These are phyloP conservation scores for Gila robusta DNA, from an alignment of 2,797 vertebrate genomes.

Conservation along the genomic window DNA sequence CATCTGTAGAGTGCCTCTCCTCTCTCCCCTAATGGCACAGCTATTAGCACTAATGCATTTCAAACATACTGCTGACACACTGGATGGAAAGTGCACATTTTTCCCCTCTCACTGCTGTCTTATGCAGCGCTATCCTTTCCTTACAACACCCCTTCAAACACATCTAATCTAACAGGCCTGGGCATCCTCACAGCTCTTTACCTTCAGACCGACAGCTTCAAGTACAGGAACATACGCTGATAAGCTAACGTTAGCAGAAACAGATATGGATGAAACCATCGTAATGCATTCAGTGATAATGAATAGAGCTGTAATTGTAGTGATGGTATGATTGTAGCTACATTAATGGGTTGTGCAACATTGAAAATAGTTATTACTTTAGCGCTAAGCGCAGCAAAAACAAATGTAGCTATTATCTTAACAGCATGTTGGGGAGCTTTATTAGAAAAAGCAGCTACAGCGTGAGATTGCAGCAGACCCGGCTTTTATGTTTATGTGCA, in stretches of 20 bases:
- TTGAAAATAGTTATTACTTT: conserved; percentile 37
- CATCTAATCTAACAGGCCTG: conserved; percentile 53
- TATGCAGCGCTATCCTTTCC: neutral
- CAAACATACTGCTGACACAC: conserved; percentile 89
- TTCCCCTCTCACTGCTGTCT: conserved; percentile 52
- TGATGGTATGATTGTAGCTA: neutral
- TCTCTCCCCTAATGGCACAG: conserved; percentile 86
- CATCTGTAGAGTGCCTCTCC: conserved; percentile 74
- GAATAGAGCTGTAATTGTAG: conserved; percentile 37
- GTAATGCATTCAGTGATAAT: conserved; percentile 26
- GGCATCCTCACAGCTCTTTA: conserved; percentile 21
- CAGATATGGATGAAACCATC: neutral
- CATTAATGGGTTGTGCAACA: conserved; percentile 13
- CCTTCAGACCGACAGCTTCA: conserved; percentile 35
- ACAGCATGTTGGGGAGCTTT: conserved; percentile 9
- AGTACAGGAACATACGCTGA: neutral
- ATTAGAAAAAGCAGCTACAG: neutral
- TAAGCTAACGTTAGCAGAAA: neutral
- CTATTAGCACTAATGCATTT: conserved; percentile 93
- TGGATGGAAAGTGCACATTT: conserved; percentile 83
- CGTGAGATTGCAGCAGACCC: neutral
- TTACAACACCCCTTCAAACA: conserved; percentile 29
- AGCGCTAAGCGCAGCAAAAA: neutral
- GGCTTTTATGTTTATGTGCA: neutral
- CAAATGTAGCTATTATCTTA: conserved; percentile 30